Conservation (phyloP, 2,888 invertebrate genomes). For the Cylindroiulus punctatus region DNA sequence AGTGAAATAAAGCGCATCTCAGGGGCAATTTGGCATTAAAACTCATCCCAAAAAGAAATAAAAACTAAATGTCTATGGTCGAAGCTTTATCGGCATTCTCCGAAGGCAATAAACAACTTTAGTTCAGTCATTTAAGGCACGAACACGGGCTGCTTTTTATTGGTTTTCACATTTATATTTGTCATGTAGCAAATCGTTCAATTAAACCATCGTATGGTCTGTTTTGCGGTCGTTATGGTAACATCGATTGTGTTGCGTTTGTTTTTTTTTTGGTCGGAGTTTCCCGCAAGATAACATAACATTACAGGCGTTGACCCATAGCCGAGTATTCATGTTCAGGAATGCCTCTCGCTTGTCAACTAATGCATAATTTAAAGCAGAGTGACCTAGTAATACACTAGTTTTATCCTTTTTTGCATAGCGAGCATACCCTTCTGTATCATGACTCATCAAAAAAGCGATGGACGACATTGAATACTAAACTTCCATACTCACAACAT, state of each 20-base stretch:
- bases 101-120: not conserved
- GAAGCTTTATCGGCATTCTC: not conserved
- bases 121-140: slow-evolving; percentile 37
- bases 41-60: slow-evolving; percentile 11
- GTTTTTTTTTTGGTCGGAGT: not conserved
- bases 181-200: slow-evolving; percentile 47
- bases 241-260: slow-evolving; percentile 34
- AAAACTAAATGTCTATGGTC: not conserved
- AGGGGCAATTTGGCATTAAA: not conserved
- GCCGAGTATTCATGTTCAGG: slow-evolving; percentile 18
- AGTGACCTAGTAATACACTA: slow-evolving; percentile 16
- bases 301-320: slow-evolving; percentile 42
- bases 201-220: slow-evolving; percentile 40
- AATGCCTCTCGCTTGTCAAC: slow-evolving; percentile 24
- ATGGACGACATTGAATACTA: not conserved
- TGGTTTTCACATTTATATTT: slow-evolving; percentile 45
- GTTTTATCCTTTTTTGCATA: not conserved
- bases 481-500: not conserved
- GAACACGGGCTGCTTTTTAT: slow-evolving; percentile 22
- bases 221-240: slow-evolving; percentile 47
- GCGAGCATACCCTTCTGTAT: not conserved
- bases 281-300: slow-evolving; percentile 24
- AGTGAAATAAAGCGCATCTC: not conserved
- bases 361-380: slow-evolving; percentile 27
- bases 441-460: not conserved